Base-by-base conservation (phyloP, 2,888 invertebrate species). In the Chesias legatella region DNA sequence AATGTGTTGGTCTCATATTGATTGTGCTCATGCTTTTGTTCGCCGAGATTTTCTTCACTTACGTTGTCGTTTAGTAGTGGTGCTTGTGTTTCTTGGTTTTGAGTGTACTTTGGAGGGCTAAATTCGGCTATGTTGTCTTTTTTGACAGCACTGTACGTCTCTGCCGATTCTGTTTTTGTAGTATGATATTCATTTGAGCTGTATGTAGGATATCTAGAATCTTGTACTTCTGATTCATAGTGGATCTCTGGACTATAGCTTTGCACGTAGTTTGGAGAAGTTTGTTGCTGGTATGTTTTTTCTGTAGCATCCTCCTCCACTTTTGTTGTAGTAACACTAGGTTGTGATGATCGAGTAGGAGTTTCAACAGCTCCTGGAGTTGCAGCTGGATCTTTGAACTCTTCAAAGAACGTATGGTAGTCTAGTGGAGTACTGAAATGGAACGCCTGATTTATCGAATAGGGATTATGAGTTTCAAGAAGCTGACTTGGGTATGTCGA, bases 381-480 rank as follows among this genome's bases (percentile, higher is more conserved):
- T 1, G 62, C 63, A 25, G 69, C 60, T 7, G 75, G 66, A 45
- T 79, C 79, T 56, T 81, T 82, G 26, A 71, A 64, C 30, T 86
- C 86, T 10, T 88, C 84, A 17, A 75, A 79, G 51, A 76, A 80
- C 43, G 66, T 79, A 36, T 82, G 82, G 50, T 86, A 83, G 45
- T 86, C 88, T 41, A 85, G 60, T 4, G 88, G 86, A 33, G 86
- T 86, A 54, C 82, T 88, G 43, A 83, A 83, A 54, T 85, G 83
- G 67, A 88, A 88, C 0, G 85, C 88, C 54, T 88, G 88, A 51
- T 88, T 89, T 37, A 88, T 88, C 0, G 85, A 85, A 53, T 83
- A 88, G 1, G 89, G 88, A 51, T 88, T 88, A 39, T 88, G 88
- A 7, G 88, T 88, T 57, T 88, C 86, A 8, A 88, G 55, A 32